Evolutionary conservation across 2,113 vertebrate species (phyloP).

Genomic region (Lampris incognitus): DNA sequence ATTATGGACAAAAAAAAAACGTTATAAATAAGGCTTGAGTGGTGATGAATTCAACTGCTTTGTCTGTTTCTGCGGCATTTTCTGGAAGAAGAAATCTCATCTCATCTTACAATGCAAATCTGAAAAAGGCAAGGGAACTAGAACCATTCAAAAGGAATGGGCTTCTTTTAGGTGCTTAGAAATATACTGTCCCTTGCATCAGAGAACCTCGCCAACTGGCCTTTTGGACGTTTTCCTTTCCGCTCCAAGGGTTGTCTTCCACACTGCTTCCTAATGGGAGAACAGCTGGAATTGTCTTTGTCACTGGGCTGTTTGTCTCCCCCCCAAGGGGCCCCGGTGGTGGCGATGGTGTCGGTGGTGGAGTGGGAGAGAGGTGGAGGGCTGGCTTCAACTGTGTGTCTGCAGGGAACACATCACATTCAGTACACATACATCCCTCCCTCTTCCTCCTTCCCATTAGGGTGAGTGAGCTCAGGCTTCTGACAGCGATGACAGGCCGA

Average conservation of each 20-base stretch:
- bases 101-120: slow-evolving; percentile 24
- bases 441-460: slow-evolving; percentile 48
- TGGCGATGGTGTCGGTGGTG: not conserved
- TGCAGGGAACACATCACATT: slow-evolving; percentile 50
- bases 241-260: slow-evolving; percentile 20
- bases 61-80: slow-evolving; percentile 44
- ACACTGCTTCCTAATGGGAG: slow-evolving; percentile 45
- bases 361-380: not conserved
- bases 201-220: slow-evolving; percentile 21
- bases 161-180: slow-evolving; percentile 12
- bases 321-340: slow-evolving; percentile 32
- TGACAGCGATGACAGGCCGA: slow-evolving; percentile 66
- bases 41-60: slow-evolving; percentile 45
- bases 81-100: slow-evolving; percentile 54
- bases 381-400: slow-evolving; percentile 56
- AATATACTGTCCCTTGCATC: slow-evolving; percentile 28
- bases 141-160: not conserved
- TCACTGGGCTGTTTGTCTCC: slow-evolving; percentile 38
- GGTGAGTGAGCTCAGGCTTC: slow-evolving; percentile 55
- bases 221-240: slow-evolving; percentile 23
- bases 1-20: slow-evolving; percentile 8
- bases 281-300: slow-evolving; percentile 64
- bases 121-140: slow-evolving; percentile 21
- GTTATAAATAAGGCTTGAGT: not conserved
- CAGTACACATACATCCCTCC: slow-evolving; percentile 21